Percentiles rank a stretch among this genome's conserved stretches.
phyloP scores from a whole-genome alignment of 2,797 vertebrate genomes.

The Yasuhikotakia modesta region DNA sequence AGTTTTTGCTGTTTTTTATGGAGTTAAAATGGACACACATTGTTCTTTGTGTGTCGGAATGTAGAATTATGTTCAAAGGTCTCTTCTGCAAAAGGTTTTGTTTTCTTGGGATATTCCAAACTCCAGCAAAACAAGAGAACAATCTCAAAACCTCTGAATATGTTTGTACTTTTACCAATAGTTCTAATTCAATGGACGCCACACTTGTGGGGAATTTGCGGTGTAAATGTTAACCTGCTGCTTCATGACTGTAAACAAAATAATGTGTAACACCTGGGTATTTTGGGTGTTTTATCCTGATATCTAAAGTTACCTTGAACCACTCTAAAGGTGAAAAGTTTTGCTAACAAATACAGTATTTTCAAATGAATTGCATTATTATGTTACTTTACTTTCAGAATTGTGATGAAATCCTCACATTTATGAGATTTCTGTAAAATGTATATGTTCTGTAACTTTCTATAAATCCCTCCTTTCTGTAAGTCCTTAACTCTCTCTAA shows the following conservation, averaged over 20 bases:
- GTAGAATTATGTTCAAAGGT: slow-evolving; percentile 19
- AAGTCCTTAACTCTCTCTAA: too few relatives aligned
- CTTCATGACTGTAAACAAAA: slow-evolving; percentile 14
- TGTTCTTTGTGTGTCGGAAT: background rate
- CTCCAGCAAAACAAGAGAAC: background rate
- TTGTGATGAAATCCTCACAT: too few relatives aligned
- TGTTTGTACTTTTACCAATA: slow-evolving; percentile 42
- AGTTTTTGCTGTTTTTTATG: slow-evolving; percentile 2
- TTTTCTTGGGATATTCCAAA: slow-evolving; percentile 52
- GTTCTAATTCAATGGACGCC: background rate
- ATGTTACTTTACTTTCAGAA: too few relatives aligned
- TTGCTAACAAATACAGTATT: background rate
- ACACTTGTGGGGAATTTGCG: slow-evolving; percentile 44
- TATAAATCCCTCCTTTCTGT: too few relatives aligned
- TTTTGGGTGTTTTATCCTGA: slow-evolving; percentile 11
- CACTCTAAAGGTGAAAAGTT: background rate
- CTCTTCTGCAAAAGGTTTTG: slow-evolving; percentile 2
- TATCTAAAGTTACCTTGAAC: background rate
- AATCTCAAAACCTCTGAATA: slow-evolving; percentile 24
- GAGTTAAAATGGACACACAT: background rate
- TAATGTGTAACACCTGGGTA: slow-evolving; percentile 7
- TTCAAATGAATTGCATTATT: background rate
- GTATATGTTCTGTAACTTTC: too few relatives aligned
- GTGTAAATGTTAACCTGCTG: slow-evolving; percentile 8
- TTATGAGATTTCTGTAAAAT: too few relatives aligned